Percentiles rank a stretch among this genome's conserved stretches.
phyloP scores from a whole-genome alignment of 2,888 invertebrate genomes.

The Muschampia plurimacula region DNA sequence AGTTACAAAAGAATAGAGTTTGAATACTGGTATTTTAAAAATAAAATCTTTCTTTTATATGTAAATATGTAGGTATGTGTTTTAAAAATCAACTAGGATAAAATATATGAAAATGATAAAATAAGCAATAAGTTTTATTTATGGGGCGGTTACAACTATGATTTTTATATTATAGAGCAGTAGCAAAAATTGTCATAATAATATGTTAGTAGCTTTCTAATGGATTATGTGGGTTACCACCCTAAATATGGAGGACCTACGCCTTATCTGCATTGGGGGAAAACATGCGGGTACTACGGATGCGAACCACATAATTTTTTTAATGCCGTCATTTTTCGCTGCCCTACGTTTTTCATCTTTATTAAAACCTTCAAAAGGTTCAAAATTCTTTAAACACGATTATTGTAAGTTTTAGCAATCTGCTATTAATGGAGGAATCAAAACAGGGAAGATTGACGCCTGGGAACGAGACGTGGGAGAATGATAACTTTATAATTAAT shows the following conservation, averaged over 20 bases:
- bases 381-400: conserved; percentile 36
- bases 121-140: no score
- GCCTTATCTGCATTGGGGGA: conserved; percentile 65
- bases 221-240: conserved; percentile 54
- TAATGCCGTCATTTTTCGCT: conserved; percentile 43
- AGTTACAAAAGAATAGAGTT: no score
- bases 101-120: no score
- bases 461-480: conserved; percentile 73
- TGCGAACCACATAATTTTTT: conserved; percentile 55
- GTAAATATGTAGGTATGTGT: no score
- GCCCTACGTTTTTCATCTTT: conserved; percentile 34
- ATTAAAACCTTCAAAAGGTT: conserved; percentile 30
- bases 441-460: conserved; percentile 77
- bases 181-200: conserved; percentile 47
- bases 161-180: neutral
- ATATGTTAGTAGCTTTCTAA: conserved; percentile 54
- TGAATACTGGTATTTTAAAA: no score
- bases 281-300: conserved; percentile 73
- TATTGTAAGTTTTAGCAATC: conserved; percentile 62
- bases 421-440: conserved; percentile 74
- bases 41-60: no score
- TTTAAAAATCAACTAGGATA: no score
- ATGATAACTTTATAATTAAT: conserved; percentile 53
- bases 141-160: neutral
- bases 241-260: conserved; percentile 55